A percentile compares a stretch with the other conserved stretches of the same genome.
phyloP scores from a whole-genome alignment of 2,888 invertebrate genomes.

The Hanleya hanleyi region DNA sequence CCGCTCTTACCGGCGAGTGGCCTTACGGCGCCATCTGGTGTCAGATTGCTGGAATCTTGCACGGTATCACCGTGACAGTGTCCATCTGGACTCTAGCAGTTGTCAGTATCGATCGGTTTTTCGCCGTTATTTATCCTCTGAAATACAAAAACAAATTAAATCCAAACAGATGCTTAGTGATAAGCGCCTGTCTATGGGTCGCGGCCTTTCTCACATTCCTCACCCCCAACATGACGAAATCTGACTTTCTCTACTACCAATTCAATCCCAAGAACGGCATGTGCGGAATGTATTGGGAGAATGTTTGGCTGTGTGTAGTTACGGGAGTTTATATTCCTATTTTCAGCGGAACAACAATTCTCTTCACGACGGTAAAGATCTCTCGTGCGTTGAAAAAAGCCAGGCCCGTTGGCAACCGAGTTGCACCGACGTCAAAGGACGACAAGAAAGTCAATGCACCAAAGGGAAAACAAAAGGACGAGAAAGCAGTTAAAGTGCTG shows the following conservation, averaged over 20 bases:
- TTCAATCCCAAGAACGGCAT: background rate
- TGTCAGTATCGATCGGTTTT: background rate
- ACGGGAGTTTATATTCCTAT: background rate
- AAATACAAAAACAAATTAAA: background rate
- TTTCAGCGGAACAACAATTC: background rate
- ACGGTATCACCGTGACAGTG: background rate
- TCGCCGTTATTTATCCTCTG: background rate
- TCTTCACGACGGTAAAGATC: background rate
- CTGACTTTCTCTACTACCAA: background rate
- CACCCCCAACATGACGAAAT: background rate
- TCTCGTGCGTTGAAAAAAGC: background rate
- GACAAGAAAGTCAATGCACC: background rate
- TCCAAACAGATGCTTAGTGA: background rate
- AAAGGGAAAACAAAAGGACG: background rate
- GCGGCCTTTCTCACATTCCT: background rate
- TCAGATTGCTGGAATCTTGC: background rate
- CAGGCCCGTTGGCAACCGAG: background rate
- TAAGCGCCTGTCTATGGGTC: background rate
- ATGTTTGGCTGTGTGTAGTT: background rate
- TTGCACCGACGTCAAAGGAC: background rate
- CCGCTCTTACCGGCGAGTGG: background rate
- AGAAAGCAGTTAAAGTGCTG: background rate
- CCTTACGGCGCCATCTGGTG: background rate
- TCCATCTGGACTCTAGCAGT: background rate
- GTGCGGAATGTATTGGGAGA: background rate